Conservation (phyloP, 2,888 invertebrate genomes). For the Hymenopus coronatus region DNA sequence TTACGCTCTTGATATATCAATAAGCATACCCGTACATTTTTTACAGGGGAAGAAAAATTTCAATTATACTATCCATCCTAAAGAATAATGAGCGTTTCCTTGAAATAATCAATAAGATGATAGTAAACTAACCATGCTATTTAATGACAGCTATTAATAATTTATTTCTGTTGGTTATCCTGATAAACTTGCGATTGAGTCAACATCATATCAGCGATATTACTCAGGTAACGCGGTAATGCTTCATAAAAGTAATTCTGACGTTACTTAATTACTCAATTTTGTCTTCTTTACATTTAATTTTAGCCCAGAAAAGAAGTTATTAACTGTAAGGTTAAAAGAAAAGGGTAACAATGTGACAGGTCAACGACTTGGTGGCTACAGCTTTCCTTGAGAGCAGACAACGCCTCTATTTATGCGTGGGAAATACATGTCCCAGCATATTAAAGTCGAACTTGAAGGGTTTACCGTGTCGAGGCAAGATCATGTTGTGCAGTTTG, state of each 20-base stretch:
- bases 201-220: neutral
- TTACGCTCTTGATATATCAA: too few species aligned
- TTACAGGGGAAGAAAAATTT: neutral
- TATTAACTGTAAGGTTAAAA: neutral
- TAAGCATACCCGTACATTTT: neutral
- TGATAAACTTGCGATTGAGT: neutral
- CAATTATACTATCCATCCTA: neutral
- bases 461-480: neutral
- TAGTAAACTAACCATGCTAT: neutral
- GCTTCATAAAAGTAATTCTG: neutral
- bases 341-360: neutral
- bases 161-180: neutral
- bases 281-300: neutral
- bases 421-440: neutral
- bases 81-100: neutral
- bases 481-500: neutral
- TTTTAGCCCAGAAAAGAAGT: neutral
- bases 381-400: conserved; percentile 8
- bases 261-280: neutral
- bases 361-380: conserved; percentile 24
- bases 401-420: conserved; percentile 24
- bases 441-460: neutral
- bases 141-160: neutral
- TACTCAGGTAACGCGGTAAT: neutral
- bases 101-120: neutral